Conservation (phyloP, 1,140 invertebrate species). For the Heliconius melpomene region DNA sequence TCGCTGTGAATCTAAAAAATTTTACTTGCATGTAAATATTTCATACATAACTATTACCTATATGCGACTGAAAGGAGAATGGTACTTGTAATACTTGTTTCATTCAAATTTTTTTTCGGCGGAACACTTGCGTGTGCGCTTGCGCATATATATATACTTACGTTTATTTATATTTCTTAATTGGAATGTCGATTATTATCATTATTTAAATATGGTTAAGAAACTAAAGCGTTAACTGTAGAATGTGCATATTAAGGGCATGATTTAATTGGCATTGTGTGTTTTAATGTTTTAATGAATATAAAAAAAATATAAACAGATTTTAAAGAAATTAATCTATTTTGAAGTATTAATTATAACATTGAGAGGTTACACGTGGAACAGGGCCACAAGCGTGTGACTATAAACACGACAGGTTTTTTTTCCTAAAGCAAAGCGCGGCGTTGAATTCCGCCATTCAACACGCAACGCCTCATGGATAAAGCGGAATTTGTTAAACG, state of each 20-base stretch:
- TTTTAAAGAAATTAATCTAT: background rate
- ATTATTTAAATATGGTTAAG: constrained; percentile 13
- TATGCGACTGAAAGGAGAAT: constrained; percentile 22
- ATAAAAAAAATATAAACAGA: background rate
- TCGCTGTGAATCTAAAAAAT: too few species aligned
- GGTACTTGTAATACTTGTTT: constrained; percentile 11
- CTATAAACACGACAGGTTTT: too few species aligned
- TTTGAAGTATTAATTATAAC: background rate
- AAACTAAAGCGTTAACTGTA: constrained; percentile 11
- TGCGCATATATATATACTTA: background rate
- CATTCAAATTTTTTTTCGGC: constrained; percentile 23
- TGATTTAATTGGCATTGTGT: background rate
- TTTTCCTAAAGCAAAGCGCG: too few species aligned
- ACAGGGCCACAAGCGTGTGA: too few species aligned
- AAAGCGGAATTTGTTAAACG: too few species aligned
- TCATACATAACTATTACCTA: constrained; percentile 19
- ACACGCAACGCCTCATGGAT: too few species aligned
- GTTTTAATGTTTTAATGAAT: background rate
- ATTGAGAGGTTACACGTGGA: too few species aligned
- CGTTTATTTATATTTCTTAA: constrained; percentile 16
- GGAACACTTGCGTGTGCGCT: background rate
- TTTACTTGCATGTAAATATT: constrained; percentile 35
- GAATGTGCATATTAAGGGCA: background rate
- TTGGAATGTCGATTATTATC: constrained; percentile 20
- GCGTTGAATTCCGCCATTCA: too few species aligned